These are phyloP conservation scores for Philopedon plagiatum DNA, from an alignment of 2,888 invertebrate species.

Conservation along the genomic window DNA sequence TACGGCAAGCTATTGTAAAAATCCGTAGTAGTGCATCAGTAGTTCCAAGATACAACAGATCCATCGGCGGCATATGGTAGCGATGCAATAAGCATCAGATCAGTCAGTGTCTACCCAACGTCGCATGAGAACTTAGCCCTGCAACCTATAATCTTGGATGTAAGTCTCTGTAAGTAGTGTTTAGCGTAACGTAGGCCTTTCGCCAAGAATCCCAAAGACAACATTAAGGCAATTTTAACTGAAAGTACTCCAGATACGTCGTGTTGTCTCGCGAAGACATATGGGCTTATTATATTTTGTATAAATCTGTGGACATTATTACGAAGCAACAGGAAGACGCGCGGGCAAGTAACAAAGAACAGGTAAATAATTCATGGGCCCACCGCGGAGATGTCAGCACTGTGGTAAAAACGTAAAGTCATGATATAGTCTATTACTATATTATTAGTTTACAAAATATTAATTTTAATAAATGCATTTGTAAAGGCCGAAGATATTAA, in stretches of 20 bases:
- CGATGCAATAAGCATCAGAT: no score
- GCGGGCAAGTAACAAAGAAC: constrained; percentile 43
- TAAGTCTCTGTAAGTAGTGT: no score
- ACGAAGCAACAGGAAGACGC: constrained; percentile 53
- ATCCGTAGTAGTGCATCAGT: no score
- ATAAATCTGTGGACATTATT: constrained; percentile 55
- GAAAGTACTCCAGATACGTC: constrained; percentile 56
- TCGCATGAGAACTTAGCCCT: no score
- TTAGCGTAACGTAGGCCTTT: constrained; percentile 38
- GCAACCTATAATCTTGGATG: no score
- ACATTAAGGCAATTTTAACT: constrained; percentile 37
- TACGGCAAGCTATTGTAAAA: no score
- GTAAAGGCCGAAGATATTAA: not conserved
- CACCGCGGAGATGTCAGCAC: constrained; percentile 52
- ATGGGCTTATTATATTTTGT: constrained; percentile 57
- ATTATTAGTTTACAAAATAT: constrained; percentile 25
- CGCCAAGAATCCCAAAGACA: constrained; percentile 27
- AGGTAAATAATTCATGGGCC: constrained; percentile 51
- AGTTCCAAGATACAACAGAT: no score
- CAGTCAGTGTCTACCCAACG: no score
- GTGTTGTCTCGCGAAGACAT: constrained; percentile 53
- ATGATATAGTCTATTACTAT: constrained; percentile 34
- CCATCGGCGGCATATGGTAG: no score
- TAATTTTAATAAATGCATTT: not conserved
- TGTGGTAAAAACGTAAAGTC: constrained; percentile 40